Base-by-base conservation (phyloP, 2,888 invertebrate genomes). In the Hirtodrosophila histrioides region DNA sequence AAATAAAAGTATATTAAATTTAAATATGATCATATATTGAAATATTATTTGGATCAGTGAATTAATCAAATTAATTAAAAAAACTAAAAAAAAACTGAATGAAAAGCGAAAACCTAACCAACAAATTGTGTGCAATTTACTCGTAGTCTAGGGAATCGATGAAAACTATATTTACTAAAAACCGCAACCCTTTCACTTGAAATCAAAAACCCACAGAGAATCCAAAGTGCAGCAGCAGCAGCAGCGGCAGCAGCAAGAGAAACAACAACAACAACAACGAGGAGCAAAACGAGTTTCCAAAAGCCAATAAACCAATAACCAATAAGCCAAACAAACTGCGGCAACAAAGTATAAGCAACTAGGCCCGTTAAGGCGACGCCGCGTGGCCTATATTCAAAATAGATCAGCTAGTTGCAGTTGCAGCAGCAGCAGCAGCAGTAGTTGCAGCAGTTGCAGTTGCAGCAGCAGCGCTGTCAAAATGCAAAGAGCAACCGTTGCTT, bases 301-400 rank as follows among this genome's bases (percentile, higher is more conserved):
- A 78, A 69, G 61, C 67, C 64, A 76, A 72, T 72, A 76, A 69
- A 70, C 72, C 76, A 78, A 78, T 69, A 75, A 69, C 33, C 67
- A 73, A 76, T 73, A 72, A 75, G 62, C 78, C 45, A 72, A 80
- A 68, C 65, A 50, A 67, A 68, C 56, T 64, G 67, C 77, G 78
- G 53, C 63, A 64, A 74, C 66, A 69, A 55, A 55, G 60, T 48
- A 77, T 41, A 55, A 65, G 51, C 67, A 55, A 50, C 73, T 69
- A 78, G 84, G 84, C 53, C 88, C 88, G 88, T 88, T 88, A 88
- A 73, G 73, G 67, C 63, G 67, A 62, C 78, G 61, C 17, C 17
- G 41, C 61, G 72, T 88, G 88, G 89, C 89, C 88, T 78, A 88
- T 88, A 89, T 88, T 86, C 83, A 88, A 89, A 89, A 86, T 88